These are phyloP conservation scores for Megalopta genalis DNA, from an alignment of 1,140 invertebrate species.

Conservation along the genomic window DNA sequence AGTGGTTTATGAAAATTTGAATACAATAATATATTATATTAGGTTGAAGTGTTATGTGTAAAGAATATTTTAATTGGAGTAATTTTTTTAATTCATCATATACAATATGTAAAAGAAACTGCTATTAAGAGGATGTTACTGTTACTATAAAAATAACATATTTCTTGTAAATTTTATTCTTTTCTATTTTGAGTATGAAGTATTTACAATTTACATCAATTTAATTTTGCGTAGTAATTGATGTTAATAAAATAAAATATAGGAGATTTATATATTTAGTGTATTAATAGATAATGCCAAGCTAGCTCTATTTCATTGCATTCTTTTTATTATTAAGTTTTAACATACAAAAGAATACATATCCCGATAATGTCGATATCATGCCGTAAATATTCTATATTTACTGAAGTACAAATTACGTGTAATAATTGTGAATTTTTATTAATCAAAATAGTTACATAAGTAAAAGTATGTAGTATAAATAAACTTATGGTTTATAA, in stretches of 20 bases:
- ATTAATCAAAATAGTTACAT: slow-evolving; percentile 26
- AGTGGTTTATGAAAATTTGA: background rate
- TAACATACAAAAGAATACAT: background rate
- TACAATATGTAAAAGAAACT: background rate
- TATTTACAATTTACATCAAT: background rate
- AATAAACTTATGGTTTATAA: background rate
- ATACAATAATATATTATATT: no score
- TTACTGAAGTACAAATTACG: background rate
- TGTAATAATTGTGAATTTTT: slow-evolving; percentile 1
- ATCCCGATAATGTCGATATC: background rate
- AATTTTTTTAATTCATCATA: background rate
- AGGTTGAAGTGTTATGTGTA: no score
- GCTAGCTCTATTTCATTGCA: background rate
- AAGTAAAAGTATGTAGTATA: slow-evolving; percentile 11
- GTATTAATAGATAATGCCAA: background rate
- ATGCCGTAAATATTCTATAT: background rate
- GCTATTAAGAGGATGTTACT: background rate
- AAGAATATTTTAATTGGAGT: background rate
- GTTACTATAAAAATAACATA: background rate
- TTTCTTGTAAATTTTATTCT: background rate
- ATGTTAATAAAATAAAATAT: background rate
- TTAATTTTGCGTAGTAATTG: background rate
- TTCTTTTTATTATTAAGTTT: background rate
- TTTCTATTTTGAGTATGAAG: background rate
- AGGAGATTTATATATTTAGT: background rate